These are phyloP conservation scores for Sarcophaga rosellei DNA, from an alignment of 2,888 invertebrate genomes.

Conservation along the genomic window DNA sequence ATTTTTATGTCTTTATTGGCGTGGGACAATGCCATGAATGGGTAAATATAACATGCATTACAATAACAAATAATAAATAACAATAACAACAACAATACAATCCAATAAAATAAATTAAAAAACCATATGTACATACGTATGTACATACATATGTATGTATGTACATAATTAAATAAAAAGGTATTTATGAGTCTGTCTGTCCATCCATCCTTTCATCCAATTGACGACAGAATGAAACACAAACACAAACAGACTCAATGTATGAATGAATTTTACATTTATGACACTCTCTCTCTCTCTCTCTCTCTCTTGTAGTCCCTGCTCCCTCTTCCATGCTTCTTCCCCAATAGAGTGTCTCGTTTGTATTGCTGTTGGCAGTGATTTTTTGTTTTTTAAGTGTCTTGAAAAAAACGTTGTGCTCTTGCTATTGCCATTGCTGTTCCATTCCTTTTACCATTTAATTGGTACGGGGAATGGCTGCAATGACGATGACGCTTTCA, in stretches of 20 bases:
- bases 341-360: too few species aligned
- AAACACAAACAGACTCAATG: too few species aligned
- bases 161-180: constrained; percentile 46
- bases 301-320: neutral
- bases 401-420: constrained; percentile 4
- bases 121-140: neutral
- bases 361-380: constrained; percentile 41
- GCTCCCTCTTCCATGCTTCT: too few species aligned
- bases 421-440: too few species aligned
- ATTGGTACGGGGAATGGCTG: too few species aligned
- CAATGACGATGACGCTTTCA: too few species aligned
- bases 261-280: constrained; percentile 42
- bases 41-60: constrained; percentile 65
- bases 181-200: neutral
- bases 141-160: too few species aligned
- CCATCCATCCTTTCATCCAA: too few species aligned
- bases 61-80: neutral
- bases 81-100: neutral
- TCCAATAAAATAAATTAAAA: constrained; percentile 2
- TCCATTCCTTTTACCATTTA: too few species aligned
- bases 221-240: too few species aligned
- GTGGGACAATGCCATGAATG: constrained; percentile 73
- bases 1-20: constrained; percentile 70
- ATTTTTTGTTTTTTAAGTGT: constrained; percentile 37
- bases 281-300: constrained; percentile 6